Evolutionary conservation across 1,140 invertebrate genomes (phyloP).

Genomic region (Drosophila sucinea): DNA sequence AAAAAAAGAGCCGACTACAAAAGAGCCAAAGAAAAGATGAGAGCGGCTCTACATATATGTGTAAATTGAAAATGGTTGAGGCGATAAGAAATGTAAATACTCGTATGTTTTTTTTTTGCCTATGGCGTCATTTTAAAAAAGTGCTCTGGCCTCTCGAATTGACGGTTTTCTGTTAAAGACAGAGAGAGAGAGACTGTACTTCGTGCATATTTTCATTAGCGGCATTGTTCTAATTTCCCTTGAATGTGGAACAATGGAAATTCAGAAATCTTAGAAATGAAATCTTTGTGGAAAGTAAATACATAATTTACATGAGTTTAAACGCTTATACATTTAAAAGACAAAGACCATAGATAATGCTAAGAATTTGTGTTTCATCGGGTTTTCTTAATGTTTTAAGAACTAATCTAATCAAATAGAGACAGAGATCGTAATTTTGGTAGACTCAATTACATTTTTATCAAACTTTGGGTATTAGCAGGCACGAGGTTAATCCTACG

Average conservation of each 20-base stretch:
- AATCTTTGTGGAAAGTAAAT: neutral
- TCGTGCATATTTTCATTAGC: slow-evolving; percentile 63
- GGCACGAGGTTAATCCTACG: too few species aligned
- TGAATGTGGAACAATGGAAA: slow-evolving; percentile 57
- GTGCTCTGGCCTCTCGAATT: slow-evolving; percentile 14
- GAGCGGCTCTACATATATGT: slow-evolving; percentile 43
- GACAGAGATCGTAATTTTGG: too few species aligned
- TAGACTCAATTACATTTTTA: too few species aligned
- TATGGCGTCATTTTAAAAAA: slow-evolving; percentile 23
- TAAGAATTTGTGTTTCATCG: too few species aligned
- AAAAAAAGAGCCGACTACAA: slow-evolving; percentile 39
- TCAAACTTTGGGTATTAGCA: too few species aligned
- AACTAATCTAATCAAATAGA: too few species aligned
- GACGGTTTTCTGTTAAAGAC: neutral
- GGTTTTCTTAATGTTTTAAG: too few species aligned
- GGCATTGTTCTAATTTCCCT: slow-evolving; percentile 57
- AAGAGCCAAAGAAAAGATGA: slow-evolving; percentile 1
- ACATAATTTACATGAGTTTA: too few species aligned
- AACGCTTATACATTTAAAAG: too few species aligned
- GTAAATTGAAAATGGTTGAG: slow-evolving; percentile 58
- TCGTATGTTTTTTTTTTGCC: slow-evolving; percentile 19
- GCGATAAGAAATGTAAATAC: slow-evolving; percentile 72
- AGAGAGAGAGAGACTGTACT: neutral
- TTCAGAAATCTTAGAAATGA: neutral
- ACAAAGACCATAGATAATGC: too few species aligned